phyloP scores from a whole-genome alignment of 2,888 invertebrate genomes.

The Nipponacmea schrenckii region DNA sequence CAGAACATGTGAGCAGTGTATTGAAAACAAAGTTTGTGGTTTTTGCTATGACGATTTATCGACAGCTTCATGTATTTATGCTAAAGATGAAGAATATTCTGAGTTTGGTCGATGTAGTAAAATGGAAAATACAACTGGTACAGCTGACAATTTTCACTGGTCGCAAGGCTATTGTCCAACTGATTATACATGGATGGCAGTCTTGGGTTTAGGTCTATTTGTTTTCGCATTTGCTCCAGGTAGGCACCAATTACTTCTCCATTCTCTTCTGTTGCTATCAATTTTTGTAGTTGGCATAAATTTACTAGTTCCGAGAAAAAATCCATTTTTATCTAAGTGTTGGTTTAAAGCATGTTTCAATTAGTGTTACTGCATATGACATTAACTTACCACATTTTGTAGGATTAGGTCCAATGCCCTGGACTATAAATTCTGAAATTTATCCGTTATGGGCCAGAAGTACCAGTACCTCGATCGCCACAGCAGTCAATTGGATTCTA shows the following conservation, averaged over 20 bases:
- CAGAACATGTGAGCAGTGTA: slow-evolving; percentile 50
- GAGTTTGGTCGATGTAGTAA: slow-evolving; percentile 25
- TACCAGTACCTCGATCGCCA: slow-evolving; percentile 69
- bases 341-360: no score
- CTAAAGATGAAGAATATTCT: slow-evolving; percentile 16
- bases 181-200: slow-evolving; percentile 67
- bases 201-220: slow-evolving; percentile 68
- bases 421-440: slow-evolving; percentile 73
- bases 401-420: slow-evolving; percentile 73
- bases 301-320: no score
- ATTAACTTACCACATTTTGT: no score
- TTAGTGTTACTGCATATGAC: no score
- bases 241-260: no score
- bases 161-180: slow-evolving; percentile 69
- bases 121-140: slow-evolving; percentile 14
- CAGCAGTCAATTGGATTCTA: slow-evolving; percentile 71
- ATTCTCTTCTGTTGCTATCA: no score
- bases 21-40: slow-evolving; percentile 65
- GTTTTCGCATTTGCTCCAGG: slow-evolving; percentile 70
- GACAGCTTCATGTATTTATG: slow-evolving; percentile 59
- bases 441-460: slow-evolving; percentile 72
- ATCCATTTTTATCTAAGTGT: no score
- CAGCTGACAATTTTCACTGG: slow-evolving; percentile 42
- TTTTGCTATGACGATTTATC: slow-evolving; percentile 65
- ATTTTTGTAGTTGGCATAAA: no score